Percentiles rank a stretch among this genome's conserved stretches.
Evolutionary conservation across 2,888 invertebrate species (phyloP).

Genomic region (Macrosoma leucophasiata): DNA sequence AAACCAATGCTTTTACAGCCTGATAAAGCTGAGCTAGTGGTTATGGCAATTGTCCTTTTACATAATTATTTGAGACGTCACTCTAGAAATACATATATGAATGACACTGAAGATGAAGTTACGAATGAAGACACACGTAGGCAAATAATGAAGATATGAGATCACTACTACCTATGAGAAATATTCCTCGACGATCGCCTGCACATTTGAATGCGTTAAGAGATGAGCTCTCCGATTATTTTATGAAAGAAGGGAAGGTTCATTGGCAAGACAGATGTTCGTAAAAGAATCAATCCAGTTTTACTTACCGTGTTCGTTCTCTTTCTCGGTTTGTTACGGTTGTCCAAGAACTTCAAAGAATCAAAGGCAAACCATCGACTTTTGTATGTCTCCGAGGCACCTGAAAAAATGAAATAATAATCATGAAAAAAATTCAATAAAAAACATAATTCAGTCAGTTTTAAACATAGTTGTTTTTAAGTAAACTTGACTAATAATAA

Average conservation of each 20-base stretch:
- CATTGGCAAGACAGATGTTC: constrained; percentile 24
- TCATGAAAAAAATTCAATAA: too few relatives aligned
- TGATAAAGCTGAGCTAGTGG: constrained; percentile 15
- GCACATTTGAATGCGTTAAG: constrained; percentile 21
- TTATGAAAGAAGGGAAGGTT: constrained; percentile 25
- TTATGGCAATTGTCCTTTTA: constrained; percentile 14
- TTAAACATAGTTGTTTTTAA: too few relatives aligned
- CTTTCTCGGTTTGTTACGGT: constrained; percentile 23
- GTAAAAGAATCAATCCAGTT: too few relatives aligned
- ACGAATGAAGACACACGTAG: constrained; percentile 9
- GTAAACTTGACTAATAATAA: too few relatives aligned
- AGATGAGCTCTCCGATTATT: constrained; percentile 22
- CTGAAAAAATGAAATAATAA: too few relatives aligned
- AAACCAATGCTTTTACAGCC: constrained; percentile 18
- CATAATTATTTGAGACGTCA: constrained; percentile 15
- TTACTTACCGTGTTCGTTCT: constrained; percentile 20
- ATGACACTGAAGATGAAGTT: too few relatives aligned
- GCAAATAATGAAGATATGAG: constrained; percentile 17
- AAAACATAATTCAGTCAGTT: too few relatives aligned
- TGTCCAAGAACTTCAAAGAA: constrained; percentile 24
- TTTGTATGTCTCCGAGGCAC: constrained; percentile 23
- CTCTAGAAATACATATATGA: too few relatives aligned
- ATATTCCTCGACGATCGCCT: constrained; percentile 23
- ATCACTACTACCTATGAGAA: constrained; percentile 22
- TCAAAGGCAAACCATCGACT: constrained; percentile 25